phyloP scores from a whole-genome alignment of 2,888 invertebrate species.

The Nephrotoma guestfalica region DNA sequence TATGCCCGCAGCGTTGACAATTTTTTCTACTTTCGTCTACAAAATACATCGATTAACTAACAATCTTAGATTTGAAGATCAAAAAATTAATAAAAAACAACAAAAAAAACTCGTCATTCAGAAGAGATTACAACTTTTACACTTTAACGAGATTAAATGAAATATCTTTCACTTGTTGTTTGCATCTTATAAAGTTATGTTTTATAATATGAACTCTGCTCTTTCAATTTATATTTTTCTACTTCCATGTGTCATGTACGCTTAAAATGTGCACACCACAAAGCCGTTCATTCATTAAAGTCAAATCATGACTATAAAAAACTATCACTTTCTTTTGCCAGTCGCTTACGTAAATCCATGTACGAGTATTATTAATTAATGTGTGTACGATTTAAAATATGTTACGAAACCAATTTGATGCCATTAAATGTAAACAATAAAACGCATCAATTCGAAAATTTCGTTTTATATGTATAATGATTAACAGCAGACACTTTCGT shows the following conservation, averaged over 20 bases:
- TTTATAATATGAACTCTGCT: neutral
- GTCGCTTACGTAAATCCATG: neutral
- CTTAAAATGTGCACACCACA: neutral
- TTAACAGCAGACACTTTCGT: neutral
- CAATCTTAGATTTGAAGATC: neutral
- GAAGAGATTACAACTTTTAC: neutral
- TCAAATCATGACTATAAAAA: neutral
- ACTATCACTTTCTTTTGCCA: neutral
- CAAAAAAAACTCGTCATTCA: neutral
- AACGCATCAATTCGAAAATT: neutral
- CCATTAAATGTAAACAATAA: too few relatives aligned
- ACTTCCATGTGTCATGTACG: neutral
- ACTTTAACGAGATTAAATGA: neutral
- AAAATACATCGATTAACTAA: neutral
- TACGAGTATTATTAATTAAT: neutral
- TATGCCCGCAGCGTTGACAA: neutral
- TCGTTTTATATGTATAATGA: neutral
- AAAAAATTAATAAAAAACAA: neutral
- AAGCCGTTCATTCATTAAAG: neutral
- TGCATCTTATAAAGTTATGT: neutral
- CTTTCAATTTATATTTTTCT: neutral
- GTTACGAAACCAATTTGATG: neutral
- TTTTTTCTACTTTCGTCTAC: neutral
- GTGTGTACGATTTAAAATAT: neutral
- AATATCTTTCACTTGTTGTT: neutral